Evolutionary conservation across 2,888 invertebrate species (phyloP).

Genomic region (Mechanitis messenoides): DNA sequence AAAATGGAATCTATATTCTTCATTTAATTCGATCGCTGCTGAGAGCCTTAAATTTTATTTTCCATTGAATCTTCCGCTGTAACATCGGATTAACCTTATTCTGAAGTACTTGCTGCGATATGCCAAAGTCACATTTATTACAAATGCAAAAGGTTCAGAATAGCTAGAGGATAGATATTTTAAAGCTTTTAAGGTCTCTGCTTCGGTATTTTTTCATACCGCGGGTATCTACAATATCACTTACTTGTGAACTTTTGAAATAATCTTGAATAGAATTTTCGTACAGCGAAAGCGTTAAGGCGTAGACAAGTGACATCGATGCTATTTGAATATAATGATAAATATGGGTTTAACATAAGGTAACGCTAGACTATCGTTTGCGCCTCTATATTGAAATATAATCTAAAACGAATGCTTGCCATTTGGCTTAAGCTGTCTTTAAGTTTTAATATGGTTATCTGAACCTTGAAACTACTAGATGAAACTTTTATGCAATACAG

Average conservation of each 20-base stretch:
- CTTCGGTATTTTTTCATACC: neutral
- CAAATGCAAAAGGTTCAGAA: neutral
- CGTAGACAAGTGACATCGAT: too few species aligned
- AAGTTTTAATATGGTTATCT: too few species aligned
- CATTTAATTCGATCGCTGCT: conserved; percentile 1
- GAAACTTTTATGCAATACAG: too few species aligned
- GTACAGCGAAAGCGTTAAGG: neutral
- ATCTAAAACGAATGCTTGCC: too few species aligned
- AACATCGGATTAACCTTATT: conserved; percentile 9
- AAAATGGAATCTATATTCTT: conserved; percentile 6
- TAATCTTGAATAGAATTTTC: conserved; percentile 1
- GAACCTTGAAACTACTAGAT: too few species aligned
- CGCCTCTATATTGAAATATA: too few species aligned
- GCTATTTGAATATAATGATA: too few species aligned
- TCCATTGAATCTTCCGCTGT: conserved; percentile 9
- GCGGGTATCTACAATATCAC: conserved; percentile 7
- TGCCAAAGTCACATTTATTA: neutral
- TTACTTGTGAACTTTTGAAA: conserved; percentile 11
- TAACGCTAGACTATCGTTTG: too few species aligned
- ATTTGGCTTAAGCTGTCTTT: too few species aligned
- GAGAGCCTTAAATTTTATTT: conserved; percentile 9
- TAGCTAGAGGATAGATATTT: neutral
- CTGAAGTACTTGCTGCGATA: neutral
- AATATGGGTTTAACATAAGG: too few species aligned
- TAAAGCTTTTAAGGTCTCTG: neutral